Conservation (phyloP, 1,140 invertebrate genomes). For the Hermetia illucens region DNA sequence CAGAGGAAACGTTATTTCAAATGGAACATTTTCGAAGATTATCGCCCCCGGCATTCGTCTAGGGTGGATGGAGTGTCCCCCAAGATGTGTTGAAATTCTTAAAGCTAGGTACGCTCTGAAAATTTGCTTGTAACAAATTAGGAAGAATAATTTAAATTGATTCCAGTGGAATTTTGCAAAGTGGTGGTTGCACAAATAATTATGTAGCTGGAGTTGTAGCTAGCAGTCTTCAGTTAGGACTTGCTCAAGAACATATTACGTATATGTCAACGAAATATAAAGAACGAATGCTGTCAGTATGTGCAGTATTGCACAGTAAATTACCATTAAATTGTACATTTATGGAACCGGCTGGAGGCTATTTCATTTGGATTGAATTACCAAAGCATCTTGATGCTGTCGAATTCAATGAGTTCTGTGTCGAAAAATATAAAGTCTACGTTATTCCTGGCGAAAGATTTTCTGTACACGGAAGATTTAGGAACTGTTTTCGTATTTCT, state of each 20-base stretch:
- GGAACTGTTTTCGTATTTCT: constrained; percentile 32
- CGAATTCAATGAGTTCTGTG: constrained; percentile 14
- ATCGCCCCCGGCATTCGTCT: constrained; percentile 45
- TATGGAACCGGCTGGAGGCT: constrained; percentile 35
- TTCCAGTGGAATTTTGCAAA: constrained; percentile 35
- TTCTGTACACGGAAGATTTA: constrained; percentile 21
- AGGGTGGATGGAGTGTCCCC: constrained; percentile 49
- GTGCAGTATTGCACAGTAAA: constrained; percentile 25
- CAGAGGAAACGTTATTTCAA: constrained; percentile 45
- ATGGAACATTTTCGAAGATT: constrained; percentile 53
- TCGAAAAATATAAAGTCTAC: constrained; percentile 23
- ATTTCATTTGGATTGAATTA: constrained; percentile 42
- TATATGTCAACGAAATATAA: constrained; percentile 31
- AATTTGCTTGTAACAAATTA: background rate
- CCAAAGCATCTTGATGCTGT: constrained; percentile 20
- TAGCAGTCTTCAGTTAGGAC: constrained; percentile 36
- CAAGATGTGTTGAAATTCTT: constrained; percentile 31
- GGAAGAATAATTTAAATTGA: constrained; percentile 7
- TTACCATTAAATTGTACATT: constrained; percentile 33
- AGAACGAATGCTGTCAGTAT: constrained; percentile 33
- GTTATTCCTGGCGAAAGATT: constrained; percentile 37
- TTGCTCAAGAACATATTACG: constrained; percentile 35
- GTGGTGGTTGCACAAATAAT: constrained; percentile 46
- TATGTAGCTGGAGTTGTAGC: constrained; percentile 41
- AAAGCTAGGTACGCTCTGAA: constrained; percentile 26